These are phyloP conservation scores for Nothocercus julius DNA, from an alignment of 2,113 vertebrate genomes.

Conservation along the genomic window DNA sequence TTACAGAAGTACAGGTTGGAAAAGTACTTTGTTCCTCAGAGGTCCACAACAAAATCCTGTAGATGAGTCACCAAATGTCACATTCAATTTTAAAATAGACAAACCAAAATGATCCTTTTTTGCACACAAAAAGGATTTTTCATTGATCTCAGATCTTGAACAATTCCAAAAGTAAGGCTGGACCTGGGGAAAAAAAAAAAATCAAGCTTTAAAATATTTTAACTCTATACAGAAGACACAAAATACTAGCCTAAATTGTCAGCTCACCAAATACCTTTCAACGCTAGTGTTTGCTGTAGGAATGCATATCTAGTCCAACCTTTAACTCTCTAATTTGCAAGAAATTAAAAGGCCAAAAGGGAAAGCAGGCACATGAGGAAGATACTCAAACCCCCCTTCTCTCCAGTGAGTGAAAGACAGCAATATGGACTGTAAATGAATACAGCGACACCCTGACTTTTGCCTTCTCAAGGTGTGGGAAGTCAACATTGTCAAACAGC, in stretches of 20 bases:
- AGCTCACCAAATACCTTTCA: background rate
- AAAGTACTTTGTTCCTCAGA: constrained; percentile 50
- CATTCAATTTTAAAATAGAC: background rate
- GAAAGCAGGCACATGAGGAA: background rate
- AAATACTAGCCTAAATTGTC: background rate
- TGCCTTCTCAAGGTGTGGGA: background rate
- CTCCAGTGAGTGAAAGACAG: background rate
- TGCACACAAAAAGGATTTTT: background rate
- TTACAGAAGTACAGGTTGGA: constrained; percentile 56
- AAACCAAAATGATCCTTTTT: constrained; percentile 11
- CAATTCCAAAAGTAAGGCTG: constrained; percentile 3
- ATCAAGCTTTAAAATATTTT: background rate
- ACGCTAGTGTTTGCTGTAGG: background rate
- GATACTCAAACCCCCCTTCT: background rate
- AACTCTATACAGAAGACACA: background rate
- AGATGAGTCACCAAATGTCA: background rate
- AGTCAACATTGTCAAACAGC: background rate
- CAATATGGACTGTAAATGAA: background rate
- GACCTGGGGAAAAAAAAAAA: constrained; percentile 36
- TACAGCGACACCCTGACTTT: background rate
- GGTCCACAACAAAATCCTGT: constrained; percentile 5
- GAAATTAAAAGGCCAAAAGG: background rate
- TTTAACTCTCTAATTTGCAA: background rate
- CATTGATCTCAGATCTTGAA: constrained; percentile 44
- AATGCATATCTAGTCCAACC: background rate